phyloP scores from a whole-genome alignment of 2,888 invertebrate species.

The Trichacis sp. region DNA sequence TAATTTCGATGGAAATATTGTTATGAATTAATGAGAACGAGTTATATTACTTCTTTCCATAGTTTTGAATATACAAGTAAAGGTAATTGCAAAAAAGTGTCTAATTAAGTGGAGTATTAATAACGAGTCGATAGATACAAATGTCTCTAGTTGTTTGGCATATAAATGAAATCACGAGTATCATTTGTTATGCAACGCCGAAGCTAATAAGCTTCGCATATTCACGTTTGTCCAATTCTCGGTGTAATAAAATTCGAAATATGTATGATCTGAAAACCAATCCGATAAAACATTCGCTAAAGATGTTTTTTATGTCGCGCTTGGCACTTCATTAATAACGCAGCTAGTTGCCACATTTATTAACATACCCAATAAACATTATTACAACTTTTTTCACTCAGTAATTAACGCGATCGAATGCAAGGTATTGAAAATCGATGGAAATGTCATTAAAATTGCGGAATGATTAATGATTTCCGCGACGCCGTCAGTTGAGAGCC shows the following conservation, averaged over 20 bases:
- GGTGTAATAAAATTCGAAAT: background rate
- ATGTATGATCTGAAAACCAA: too few species aligned
- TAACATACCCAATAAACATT: background rate
- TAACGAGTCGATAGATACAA: too few species aligned
- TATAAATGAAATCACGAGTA: background rate
- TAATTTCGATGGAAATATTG: too few species aligned
- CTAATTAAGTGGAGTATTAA: background rate
- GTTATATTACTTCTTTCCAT: too few species aligned
- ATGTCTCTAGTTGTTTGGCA: too few species aligned
- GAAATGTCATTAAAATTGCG: background rate
- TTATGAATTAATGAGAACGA: too few species aligned
- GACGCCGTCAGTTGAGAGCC: background rate
- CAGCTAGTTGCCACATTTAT: background rate
- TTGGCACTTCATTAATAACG: background rate
- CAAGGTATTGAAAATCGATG: background rate
- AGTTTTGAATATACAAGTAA: too few species aligned
- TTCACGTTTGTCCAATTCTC: background rate
- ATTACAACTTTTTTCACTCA: background rate
- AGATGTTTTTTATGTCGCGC: background rate
- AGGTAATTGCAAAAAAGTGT: background rate
- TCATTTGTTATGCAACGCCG: background rate
- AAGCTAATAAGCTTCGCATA: background rate
- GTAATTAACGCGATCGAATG: background rate
- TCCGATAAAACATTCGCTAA: background rate
- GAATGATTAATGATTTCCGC: conserved; percentile 1